Conservation (phyloP, 2,888 invertebrate genomes). For the Ditula angustiorana region DNA sequence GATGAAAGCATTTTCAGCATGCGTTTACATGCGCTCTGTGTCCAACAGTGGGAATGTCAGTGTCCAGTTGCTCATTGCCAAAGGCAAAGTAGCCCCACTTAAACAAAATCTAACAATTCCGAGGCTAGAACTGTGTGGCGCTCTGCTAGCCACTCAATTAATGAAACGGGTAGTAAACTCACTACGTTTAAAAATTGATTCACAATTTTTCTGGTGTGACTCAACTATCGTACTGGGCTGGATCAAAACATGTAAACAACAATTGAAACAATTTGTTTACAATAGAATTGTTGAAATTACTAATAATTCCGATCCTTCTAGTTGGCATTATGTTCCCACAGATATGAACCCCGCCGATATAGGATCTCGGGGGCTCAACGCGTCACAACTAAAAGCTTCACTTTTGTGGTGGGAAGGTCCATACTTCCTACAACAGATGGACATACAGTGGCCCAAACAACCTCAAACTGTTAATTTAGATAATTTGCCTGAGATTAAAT, state of each 20-base stretch:
- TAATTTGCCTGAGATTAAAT: conserved; percentile 22
- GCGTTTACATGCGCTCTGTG: too few species aligned
- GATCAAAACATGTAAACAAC: not conserved
- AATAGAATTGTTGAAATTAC: not conserved
- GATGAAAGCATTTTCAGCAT: too few species aligned
- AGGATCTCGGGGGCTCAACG: not conserved
- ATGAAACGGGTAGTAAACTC: not conserved
- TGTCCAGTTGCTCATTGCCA: too few species aligned
- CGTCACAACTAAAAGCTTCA: not conserved
- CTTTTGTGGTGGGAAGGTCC: not conserved
- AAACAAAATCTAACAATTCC: too few species aligned
- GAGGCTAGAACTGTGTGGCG: too few species aligned
- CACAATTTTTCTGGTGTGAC: not conserved
- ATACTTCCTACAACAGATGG: not conserved
- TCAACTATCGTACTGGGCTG: not conserved
- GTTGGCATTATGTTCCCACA: too few species aligned
- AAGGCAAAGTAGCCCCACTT: not conserved
- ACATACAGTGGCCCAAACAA: not conserved
- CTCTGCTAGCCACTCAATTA: too few species aligned
- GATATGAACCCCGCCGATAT: not conserved
- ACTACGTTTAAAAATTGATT: not conserved
- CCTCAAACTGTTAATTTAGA: conserved; percentile 3
- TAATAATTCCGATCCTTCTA: not conserved
- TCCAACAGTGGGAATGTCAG: too few species aligned
- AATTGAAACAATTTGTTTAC: not conserved